Evolutionary conservation across 2,888 invertebrate species (phyloP).

Genomic region (Caenorhabditis sp.): DNA sequence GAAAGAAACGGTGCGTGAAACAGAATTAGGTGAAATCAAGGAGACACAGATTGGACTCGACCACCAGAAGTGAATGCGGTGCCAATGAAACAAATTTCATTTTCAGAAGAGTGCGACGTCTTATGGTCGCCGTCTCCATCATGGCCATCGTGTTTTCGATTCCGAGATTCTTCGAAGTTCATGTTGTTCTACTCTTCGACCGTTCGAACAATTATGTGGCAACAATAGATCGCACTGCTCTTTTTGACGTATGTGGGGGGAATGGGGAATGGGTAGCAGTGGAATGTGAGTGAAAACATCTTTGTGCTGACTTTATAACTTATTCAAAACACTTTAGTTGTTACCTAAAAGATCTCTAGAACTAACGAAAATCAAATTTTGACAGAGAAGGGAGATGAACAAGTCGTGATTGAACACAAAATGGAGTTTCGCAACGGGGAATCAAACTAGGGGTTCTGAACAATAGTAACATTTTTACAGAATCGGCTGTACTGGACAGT

Average conservation of each 20-base stretch:
- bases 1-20: slow-evolving; percentile 78
- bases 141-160: slow-evolving; percentile 80
- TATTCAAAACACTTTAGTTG: slow-evolving; percentile 15
- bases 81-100: slow-evolving; percentile 19
- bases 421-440: too few species aligned
- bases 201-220: slow-evolving; percentile 50
- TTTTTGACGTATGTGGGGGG: slow-evolving; percentile 69
- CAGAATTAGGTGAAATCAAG: slow-evolving; percentile 6
- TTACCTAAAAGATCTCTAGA: slow-evolving; percentile 23
- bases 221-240: slow-evolving; percentile 69
- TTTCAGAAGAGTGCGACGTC: slow-evolving; percentile 80
- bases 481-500: slow-evolving; percentile 80
- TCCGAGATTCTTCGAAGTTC: slow-evolving; percentile 82
- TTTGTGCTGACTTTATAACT: slow-evolving; percentile 4
- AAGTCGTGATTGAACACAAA: too few species aligned
- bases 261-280: not conserved
- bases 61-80: not conserved
- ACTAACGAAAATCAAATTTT: not conserved
- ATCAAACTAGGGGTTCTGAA: too few species aligned
- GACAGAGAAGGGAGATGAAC: too few species aligned
- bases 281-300: slow-evolving; percentile 3
- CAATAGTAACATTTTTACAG: slow-evolving; percentile 68
- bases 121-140: slow-evolving; percentile 79
- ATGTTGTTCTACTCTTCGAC: slow-evolving; percentile 66
- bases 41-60: not conserved